Evolutionary conservation across 1,140 invertebrate species (phyloP).

Genomic region (Nasonia giraulti): DNA sequence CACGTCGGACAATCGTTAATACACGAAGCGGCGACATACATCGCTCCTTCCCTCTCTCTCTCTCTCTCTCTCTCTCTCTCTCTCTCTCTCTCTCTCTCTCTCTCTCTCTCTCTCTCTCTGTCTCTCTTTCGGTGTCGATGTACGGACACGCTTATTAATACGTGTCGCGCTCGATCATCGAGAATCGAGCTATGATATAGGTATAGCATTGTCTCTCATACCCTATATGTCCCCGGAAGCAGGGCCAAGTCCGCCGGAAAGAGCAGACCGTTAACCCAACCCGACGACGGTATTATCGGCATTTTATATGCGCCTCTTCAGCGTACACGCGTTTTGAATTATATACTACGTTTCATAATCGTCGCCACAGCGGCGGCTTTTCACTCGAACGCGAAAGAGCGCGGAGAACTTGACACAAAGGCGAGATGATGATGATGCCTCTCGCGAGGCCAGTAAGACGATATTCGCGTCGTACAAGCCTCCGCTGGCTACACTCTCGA

Average conservation of each 20-base stretch:
- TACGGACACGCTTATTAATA: constrained; percentile 69
- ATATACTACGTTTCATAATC: background rate
- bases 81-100: constrained; percentile 39
- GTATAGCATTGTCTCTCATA: constrained; percentile 57
- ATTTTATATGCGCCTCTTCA: constrained; percentile 60
- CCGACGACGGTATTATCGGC: constrained; percentile 68
- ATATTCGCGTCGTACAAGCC: constrained; percentile 34
- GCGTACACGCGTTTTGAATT: background rate
- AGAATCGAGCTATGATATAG: constrained; percentile 46
- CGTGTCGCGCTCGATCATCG: constrained; percentile 57
- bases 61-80: background rate
- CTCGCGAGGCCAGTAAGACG: background rate
- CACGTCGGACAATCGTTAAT: constrained; percentile 47
- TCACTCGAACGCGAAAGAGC: background rate
- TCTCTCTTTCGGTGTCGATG: constrained; percentile 59
- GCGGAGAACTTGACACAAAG: background rate
- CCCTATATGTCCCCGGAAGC: constrained; percentile 75
- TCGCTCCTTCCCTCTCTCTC: constrained; percentile 35
- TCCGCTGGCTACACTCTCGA: background rate
- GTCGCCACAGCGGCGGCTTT: background rate
- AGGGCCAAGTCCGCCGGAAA: constrained; percentile 74
- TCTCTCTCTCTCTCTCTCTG: background rate
- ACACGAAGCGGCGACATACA: constrained; percentile 52
- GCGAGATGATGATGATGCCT: background rate
- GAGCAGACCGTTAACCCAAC: constrained; percentile 73